Base-by-base conservation (phyloP, 2,797 vertebrate genomes). In the Siniperca undulata region DNA sequence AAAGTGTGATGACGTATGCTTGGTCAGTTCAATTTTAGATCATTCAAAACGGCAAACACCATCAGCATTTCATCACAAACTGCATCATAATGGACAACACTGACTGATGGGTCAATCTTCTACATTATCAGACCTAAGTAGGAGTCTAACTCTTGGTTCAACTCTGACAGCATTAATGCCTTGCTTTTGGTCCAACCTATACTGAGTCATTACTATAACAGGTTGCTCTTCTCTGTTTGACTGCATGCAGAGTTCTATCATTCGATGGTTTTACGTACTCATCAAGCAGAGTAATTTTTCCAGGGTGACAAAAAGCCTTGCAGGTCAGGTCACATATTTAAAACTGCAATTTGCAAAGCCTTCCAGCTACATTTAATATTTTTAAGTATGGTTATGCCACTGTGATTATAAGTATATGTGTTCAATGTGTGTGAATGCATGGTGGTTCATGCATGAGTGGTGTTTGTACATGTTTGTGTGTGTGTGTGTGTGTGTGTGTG, bases 261-360 rank as follows among this genome's bases (percentile, higher is more conserved):
- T 50, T 70, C 74, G 5, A 80, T 81, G 81, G 78, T 85, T 88
- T 88, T 92, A 83, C 74, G 78, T 56, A 78, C 61, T 94, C 89
- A 94, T 94, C 83, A 93, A 82, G 86, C 74, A 90, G 68, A 95
- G 85, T 93, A 75, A 88, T 92, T 81, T 84, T 85, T 86, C 77
- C 65, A 58, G 56, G 87, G 86, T 84, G 81, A 72, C 77, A 83
- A 80, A 89, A 87, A 84, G 82, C 77, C 58, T 78, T 1, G 2
- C 73, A 75, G 89, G 88, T 91, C 86, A 91, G 84, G 88, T 85
- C 88, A 84, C 61, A 85, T 82, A 85, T 89, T 87, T 85, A 87
- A 83, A 77, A 91, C 80, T 79, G 75, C 84, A 88, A 80, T 89
- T 91, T 84, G 77, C 72, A 85, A 90, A 91, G 70, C 84, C 70